A percentile compares a stretch with the other conserved stretches of the same genome.
Conservation (phyloP, 1,140 invertebrate genomes). For the Cotesia chilonis region DNA sequence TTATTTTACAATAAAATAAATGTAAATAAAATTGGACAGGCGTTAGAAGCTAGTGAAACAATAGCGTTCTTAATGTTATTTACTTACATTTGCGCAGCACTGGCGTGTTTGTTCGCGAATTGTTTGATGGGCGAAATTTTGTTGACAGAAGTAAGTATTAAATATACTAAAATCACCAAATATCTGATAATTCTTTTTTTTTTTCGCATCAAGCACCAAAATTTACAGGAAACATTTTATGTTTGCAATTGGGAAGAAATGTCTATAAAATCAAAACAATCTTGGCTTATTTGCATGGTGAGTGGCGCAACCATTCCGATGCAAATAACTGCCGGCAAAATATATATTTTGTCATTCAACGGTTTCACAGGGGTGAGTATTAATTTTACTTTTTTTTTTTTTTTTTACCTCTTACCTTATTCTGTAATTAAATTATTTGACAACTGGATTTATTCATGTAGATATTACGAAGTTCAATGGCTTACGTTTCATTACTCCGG, state of each 20-base stretch:
- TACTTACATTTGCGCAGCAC: neutral
- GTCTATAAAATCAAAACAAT: too few relatives aligned
- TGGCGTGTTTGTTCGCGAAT: conserved; percentile 23
- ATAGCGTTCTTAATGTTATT: neutral
- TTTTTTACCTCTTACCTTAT: too few relatives aligned
- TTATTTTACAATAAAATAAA: too few relatives aligned
- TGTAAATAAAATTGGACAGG: neutral
- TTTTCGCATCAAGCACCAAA: neutral
- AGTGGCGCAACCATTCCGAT: too few relatives aligned
- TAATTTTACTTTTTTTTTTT: too few relatives aligned
- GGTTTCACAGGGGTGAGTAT: neutral
- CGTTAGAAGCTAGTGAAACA: neutral
- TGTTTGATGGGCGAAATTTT: conserved; percentile 40
- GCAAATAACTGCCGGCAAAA: conserved; percentile 18
- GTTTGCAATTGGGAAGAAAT: too few relatives aligned
- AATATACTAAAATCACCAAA: neutral
- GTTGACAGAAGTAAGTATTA: conserved; percentile 29
- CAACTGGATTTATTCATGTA: too few relatives aligned
- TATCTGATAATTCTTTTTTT: neutral
- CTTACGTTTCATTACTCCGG: too few relatives aligned
- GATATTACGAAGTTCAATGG: too few relatives aligned
- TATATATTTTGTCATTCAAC: conserved; percentile 22
- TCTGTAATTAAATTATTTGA: too few relatives aligned
- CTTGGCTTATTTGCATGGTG: too few relatives aligned
- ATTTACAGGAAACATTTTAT: neutral